These are phyloP conservation scores for Distichodus sexfasciatus DNA, from an alignment of 2,797 vertebrate species.

Conservation along the genomic window DNA sequence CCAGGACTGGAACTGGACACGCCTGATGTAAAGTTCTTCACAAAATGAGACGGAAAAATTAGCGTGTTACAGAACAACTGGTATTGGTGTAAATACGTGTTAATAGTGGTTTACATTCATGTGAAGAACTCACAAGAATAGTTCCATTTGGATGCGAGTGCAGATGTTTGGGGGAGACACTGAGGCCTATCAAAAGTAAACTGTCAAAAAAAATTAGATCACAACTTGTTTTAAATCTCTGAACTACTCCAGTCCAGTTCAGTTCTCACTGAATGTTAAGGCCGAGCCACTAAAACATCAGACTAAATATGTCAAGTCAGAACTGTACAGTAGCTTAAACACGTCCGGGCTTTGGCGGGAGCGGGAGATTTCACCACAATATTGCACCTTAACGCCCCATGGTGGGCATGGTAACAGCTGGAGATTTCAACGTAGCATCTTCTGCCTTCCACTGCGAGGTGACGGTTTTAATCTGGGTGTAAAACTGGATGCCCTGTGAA, in stretches of 20 bases:
- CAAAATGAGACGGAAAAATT: too few species aligned
- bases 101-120: not conserved
- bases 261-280: constrained; percentile 16
- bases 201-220: too few species aligned
- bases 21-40: too few species aligned
- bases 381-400: constrained; percentile 84
- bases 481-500: constrained; percentile 90
- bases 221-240: not conserved
- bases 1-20: too few species aligned
- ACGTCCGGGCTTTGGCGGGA: not conserved
- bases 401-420: constrained; percentile 94
- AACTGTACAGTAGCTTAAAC: constrained; percentile 17
- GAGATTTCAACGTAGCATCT: constrained; percentile 85
- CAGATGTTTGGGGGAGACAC: not conserved
- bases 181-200: not conserved
- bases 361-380: not conserved
- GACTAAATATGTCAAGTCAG: not conserved
- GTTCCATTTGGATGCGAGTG: not conserved
- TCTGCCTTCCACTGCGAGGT: constrained; percentile 98
- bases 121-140: not conserved
- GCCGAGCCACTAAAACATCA: constrained; percentile 11
- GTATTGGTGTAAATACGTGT: too few species aligned
- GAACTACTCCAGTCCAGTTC: not conserved
- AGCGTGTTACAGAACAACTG: too few species aligned
- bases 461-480: constrained; percentile 94